Base-by-base conservation (phyloP, 2,113 vertebrate genomes). In the Indicator indicator region DNA sequence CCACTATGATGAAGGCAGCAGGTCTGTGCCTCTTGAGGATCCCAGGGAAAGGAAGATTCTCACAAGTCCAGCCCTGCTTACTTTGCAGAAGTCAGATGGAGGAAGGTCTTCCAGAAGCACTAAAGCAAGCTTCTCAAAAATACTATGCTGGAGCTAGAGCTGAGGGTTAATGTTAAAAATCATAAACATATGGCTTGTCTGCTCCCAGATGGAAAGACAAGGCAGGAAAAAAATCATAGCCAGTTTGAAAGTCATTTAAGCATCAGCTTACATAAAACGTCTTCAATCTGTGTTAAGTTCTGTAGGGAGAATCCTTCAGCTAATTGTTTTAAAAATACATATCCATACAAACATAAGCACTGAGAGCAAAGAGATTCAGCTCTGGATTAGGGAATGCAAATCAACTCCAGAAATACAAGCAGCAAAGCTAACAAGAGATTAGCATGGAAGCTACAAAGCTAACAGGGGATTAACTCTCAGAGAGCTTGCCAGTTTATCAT, bases 331-430 rank as follows among this genome's bases (percentile, higher is more conserved):
- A 79, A 89, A 92, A 91, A 83, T 76, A 86, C 16, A 18, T 92
- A 92, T 62, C 83, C 33, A 69, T 92, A 74, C 77, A 87, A 89
- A 84, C 28, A 2, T 86, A 89, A 96, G 92, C 62, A 86, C 48
- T 69, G 9, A 32, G 42, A 92, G 74, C 65, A 89, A 94, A 93
- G 91, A 89, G 88, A 94, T 95, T 95, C 93, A 78, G 65, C 62
- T 95, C 71, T 76, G 88, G 86, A 94, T 97, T 97, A 95, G 46
- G 88, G 74, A 95, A 97, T 95, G 96, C 86, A 94, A 96, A 97
- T 96, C 67, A 88, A 46, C 38, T 91, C 46, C 84, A 70, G 76
- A 68, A 94, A 70, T 91, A 93, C 46, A 92, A 94, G 69, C 60
- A 73, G 86, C 65, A 95, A 95, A 95, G 86, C 91, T 92, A 94